A percentile compares a stretch with the other conserved stretches of the same genome.
These are phyloP conservation scores for Spilogale gracilis DNA, from an alignment of 2,113 vertebrate genomes.

Conservation along the genomic window DNA sequence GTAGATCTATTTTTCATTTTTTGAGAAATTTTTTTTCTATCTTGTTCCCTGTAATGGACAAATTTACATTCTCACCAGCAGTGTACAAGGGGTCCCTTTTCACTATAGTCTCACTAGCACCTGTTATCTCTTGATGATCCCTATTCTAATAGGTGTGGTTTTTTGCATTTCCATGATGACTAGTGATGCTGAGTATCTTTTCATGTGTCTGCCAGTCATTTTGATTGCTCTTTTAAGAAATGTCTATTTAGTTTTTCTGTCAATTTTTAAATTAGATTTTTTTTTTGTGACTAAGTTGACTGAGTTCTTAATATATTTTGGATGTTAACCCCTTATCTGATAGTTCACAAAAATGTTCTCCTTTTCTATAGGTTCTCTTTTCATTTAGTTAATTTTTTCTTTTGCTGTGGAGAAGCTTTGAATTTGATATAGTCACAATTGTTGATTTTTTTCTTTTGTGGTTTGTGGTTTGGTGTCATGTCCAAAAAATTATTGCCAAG, in stretches of 20 bases:
- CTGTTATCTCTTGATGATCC: neutral
- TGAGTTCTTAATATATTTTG: neutral
- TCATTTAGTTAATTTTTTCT: neutral
- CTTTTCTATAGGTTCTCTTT: neutral
- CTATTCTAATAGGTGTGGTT: neutral
- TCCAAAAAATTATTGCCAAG: neutral
- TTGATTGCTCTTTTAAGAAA: neutral
- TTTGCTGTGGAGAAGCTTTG: neutral
- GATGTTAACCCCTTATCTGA: neutral
- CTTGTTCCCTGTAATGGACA: neutral
- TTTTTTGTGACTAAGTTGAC: neutral
- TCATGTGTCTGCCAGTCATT: neutral
- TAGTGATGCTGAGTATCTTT: neutral
- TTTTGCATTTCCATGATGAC: neutral
- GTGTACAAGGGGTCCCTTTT: neutral
- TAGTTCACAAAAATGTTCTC: neutral
- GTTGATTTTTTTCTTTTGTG: neutral
- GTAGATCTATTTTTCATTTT: neutral
- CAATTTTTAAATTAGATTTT: neutral
- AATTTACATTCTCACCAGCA: neutral
- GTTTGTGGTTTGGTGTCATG: neutral
- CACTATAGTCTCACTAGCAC: neutral
- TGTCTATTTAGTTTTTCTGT: neutral
- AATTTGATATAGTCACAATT: neutral
- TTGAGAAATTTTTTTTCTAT: neutral